A percentile compares a stretch with the other conserved stretches of the same genome.
phyloP scores from a whole-genome alignment of 37 sponge, comb jelly and placozoan genomes.

The Corticium candelabrum region DNA sequence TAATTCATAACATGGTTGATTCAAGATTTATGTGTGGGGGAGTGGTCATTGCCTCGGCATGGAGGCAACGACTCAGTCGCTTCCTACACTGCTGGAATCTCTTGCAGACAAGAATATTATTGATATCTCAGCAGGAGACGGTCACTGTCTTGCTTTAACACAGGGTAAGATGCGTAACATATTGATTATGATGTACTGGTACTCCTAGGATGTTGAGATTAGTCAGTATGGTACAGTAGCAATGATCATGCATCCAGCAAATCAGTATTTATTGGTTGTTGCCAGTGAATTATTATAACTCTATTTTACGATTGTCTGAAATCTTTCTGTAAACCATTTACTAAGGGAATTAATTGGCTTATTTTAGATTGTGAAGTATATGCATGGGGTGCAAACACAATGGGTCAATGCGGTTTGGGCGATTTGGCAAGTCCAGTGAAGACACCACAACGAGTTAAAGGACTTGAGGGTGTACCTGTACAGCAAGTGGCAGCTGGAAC shows the following conservation, averaged over 20 bases:
- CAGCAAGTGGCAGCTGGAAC: slow-evolving; percentile 83
- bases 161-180: slow-evolving; percentile 30
- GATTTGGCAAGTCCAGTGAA: slow-evolving; percentile 40
- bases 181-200: background rate
- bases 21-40: slow-evolving; percentile 29
- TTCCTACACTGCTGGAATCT: slow-evolving; percentile 52
- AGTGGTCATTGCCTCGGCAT: slow-evolving; percentile 26
- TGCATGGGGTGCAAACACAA: slow-evolving; percentile 86
- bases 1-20: no score
- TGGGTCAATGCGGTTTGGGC: slow-evolving; percentile 87
- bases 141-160: slow-evolving; percentile 80
- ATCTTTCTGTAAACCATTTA: background rate
- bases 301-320: no score
- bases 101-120: slow-evolving; percentile 50
- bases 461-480: slow-evolving; percentile 46
- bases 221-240: no score
- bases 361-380: slow-evolving; percentile 73
- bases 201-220: no score
- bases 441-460: slow-evolving; percentile 52
- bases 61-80: slow-evolving; percentile 31
- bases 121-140: slow-evolving; percentile 70
- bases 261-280: no score
- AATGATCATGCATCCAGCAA: no score
- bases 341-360: no score
- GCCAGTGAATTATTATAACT: no score